Evolutionary conservation across 2,113 vertebrate species (phyloP).

Genomic region (Gambusia affinis): DNA sequence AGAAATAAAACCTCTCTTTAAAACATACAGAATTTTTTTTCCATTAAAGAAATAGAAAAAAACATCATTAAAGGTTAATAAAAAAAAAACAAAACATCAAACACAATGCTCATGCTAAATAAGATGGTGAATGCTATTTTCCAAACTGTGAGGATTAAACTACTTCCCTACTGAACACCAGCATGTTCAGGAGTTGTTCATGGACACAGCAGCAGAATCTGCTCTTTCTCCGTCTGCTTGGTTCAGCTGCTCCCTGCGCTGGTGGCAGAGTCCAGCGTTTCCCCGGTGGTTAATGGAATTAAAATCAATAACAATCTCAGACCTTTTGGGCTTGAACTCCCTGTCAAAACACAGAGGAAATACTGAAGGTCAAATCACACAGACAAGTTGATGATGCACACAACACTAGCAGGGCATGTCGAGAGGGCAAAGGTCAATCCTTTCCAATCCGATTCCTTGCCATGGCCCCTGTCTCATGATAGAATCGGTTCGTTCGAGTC

Average conservation of each 20-base stretch:
- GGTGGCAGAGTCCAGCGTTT: constrained; percentile 11
- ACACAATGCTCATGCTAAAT: too few species aligned
- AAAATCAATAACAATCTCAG: constrained; percentile 70
- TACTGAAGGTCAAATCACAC: neutral
- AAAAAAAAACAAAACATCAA: too few species aligned
- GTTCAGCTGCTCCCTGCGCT: too few species aligned
- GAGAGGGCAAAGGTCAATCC: neutral
- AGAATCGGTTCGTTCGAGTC: too few species aligned
- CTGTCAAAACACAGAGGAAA: constrained; percentile 43
- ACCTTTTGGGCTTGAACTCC: constrained; percentile 67
- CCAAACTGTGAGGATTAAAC: neutral
- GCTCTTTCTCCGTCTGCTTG: too few species aligned
- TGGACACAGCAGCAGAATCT: too few species aligned
- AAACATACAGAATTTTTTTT: neutral
- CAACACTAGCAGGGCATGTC: too few species aligned
- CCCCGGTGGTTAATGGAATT: constrained; percentile 65
- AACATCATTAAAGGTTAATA: too few species aligned
- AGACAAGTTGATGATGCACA: neutral
- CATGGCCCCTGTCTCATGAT: neutral
- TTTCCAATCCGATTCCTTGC: neutral
- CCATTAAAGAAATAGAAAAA: neutral
- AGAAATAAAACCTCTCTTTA: neutral
- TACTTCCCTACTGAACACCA: too few species aligned
- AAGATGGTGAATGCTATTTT: too few species aligned
- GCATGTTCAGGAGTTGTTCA: neutral